Conservation (phyloP, 2,888 invertebrate species). For the Campoplex capitator region DNA sequence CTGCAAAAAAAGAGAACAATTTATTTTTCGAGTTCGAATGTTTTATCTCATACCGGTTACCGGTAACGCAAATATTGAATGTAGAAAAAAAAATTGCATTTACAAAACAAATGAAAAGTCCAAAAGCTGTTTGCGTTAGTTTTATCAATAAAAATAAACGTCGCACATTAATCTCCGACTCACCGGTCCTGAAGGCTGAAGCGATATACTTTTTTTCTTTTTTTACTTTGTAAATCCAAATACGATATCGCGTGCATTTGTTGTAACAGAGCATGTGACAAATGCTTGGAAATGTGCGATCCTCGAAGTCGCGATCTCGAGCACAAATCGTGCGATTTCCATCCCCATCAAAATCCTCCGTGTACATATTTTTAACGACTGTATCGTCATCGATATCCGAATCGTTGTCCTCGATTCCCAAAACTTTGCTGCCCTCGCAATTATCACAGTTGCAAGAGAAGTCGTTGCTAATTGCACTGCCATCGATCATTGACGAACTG, state of each 20-base stretch:
- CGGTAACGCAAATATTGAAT: background rate
- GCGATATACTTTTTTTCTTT: slow-evolving; percentile 67
- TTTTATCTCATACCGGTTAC: background rate
- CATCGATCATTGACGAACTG: slow-evolving; percentile 6
- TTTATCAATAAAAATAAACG: background rate
- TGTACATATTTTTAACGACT: slow-evolving; percentile 52
- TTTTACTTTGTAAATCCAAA: slow-evolving; percentile 65
- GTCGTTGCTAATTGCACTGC: slow-evolving; percentile 8
- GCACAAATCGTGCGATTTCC: slow-evolving; percentile 80
- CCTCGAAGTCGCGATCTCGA: slow-evolving; percentile 77
- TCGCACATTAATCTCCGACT: slow-evolving; percentile 49
- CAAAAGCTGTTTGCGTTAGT: background rate
- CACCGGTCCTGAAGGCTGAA: slow-evolving; percentile 76
- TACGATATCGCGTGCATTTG: slow-evolving; percentile 76
- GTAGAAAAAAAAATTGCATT: background rate
- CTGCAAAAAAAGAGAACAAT: slow-evolving; percentile 68
- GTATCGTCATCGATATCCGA: slow-evolving; percentile 45
- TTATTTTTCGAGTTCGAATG: background rate
- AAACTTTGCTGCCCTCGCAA: slow-evolving; percentile 73
- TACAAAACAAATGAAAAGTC: background rate
- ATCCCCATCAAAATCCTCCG: slow-evolving; percentile 77
- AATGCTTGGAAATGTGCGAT: slow-evolving; percentile 79
- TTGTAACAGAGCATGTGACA: slow-evolving; percentile 82
- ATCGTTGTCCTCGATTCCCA: slow-evolving; percentile 68
- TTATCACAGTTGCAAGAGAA: slow-evolving; percentile 76